Conservation (phyloP, 2,888 invertebrate species). For the Onthophagus sagittarius region DNA sequence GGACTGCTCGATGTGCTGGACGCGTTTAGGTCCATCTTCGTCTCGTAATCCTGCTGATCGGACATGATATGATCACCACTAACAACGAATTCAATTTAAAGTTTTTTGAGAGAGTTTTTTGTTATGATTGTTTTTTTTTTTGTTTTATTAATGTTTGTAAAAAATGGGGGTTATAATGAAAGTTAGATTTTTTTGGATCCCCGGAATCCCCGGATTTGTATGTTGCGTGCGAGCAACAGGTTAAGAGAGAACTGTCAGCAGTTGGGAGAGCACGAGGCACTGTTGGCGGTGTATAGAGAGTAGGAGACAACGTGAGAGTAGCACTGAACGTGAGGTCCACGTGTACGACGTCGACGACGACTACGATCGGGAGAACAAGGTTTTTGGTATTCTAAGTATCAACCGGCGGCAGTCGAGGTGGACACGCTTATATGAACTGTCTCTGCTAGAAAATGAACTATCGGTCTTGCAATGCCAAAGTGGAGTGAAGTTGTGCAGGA, state of each 20-base stretch:
- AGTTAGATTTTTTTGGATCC: background rate
- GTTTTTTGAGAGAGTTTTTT: background rate
- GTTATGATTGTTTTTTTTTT: too few species aligned
- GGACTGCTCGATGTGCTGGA: slow-evolving; percentile 59
- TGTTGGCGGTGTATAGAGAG: slow-evolving; percentile 12
- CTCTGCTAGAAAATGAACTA: slow-evolving; percentile 40
- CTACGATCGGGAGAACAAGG: background rate
- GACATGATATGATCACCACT: slow-evolving; percentile 42
- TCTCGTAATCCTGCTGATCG: slow-evolving; percentile 53
- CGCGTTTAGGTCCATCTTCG: slow-evolving; percentile 53
- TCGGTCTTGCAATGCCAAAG: slow-evolving; percentile 46
- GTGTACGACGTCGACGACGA: background rate
- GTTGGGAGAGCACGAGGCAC: background rate
- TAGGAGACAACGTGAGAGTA: background rate
- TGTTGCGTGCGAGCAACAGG: slow-evolving; percentile 22
- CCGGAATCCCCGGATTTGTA: slow-evolving; percentile 6
- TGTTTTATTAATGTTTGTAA: background rate
- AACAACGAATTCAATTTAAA: background rate
- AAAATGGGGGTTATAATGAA: background rate
- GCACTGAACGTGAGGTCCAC: background rate
- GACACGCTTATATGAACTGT: slow-evolving; percentile 17
- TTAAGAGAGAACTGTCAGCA: slow-evolving; percentile 11
- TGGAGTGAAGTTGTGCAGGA: slow-evolving; percentile 43
- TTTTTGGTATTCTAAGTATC: background rate
- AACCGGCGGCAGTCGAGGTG: background rate